Evolutionary conservation across 2,888 invertebrate species (phyloP).

Genomic region (Tenthredo amoena): DNA sequence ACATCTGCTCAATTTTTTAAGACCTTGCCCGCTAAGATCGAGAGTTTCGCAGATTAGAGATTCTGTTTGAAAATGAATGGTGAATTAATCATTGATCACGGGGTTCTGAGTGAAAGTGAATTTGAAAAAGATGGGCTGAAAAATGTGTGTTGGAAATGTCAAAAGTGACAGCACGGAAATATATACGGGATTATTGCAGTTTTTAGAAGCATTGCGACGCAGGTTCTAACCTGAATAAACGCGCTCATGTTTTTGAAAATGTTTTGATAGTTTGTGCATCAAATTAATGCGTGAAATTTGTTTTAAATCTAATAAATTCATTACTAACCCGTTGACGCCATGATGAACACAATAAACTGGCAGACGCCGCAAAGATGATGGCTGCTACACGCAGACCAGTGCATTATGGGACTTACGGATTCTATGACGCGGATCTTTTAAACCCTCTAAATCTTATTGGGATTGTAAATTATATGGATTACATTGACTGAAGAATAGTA

Average conservation of each 20-base stretch:
- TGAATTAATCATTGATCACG: constrained; percentile 57
- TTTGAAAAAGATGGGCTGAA: neutral
- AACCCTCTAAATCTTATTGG: neutral
- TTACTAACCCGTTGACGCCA: constrained; percentile 71
- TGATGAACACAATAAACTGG: constrained; percentile 72
- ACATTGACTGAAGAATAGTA: neutral
- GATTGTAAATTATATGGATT: neutral
- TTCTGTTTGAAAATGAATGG: constrained; percentile 60
- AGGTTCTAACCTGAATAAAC: neutral
- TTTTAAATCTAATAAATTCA: constrained; percentile 47
- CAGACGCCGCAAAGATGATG: constrained; percentile 67
- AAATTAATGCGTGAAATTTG: constrained; percentile 29
- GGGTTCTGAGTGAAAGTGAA: neutral
- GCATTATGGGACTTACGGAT: constrained; percentile 26
- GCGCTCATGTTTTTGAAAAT: neutral
- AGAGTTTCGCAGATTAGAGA: constrained; percentile 80
- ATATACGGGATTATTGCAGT: neutral
- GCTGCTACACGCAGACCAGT: constrained; percentile 12
- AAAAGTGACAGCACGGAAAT: constrained; percentile 31
- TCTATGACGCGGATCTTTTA: neutral
- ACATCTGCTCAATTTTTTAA: constrained; percentile 90
- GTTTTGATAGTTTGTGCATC: neutral
- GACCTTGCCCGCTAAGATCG: constrained; percentile 88
- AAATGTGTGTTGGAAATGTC: constrained; percentile 33
- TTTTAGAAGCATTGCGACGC: neutral